Evolutionary conservation across 2,888 invertebrate genomes (phyloP).

Genomic region (Orthonychiurus folsomi): DNA sequence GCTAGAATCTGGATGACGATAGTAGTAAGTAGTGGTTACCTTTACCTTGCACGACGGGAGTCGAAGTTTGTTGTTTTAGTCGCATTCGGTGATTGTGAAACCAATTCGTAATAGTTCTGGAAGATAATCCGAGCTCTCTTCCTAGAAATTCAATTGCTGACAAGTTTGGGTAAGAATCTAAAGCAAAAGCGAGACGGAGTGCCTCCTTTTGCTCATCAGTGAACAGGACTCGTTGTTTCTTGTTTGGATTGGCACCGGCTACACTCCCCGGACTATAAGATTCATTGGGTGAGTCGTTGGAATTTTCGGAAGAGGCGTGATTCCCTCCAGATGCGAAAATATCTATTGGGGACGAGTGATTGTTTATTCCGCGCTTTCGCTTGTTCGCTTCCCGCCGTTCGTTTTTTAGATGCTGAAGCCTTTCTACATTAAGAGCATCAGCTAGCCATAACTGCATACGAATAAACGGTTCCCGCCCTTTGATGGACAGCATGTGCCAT

Average conservation of each 20-base stretch:
- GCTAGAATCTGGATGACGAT: no score
- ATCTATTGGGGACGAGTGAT: constrained; percentile 37
- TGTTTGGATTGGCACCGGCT: constrained; percentile 39
- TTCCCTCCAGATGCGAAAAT: constrained; percentile 38
- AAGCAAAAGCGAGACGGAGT: constrained; percentile 79
- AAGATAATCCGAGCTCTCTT: constrained; percentile 77
- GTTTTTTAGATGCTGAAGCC: constrained; percentile 80
- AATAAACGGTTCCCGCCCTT: constrained; percentile 92
- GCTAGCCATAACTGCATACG: constrained; percentile 95
- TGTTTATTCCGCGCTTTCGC: constrained; percentile 54
- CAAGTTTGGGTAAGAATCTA: constrained; percentile 95
- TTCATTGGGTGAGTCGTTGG: constrained; percentile 40
- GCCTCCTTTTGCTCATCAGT: constrained; percentile 98
- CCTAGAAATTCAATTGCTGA: constrained; percentile 93
- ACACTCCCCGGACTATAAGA: constrained; percentile 40
- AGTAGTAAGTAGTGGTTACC: background rate
- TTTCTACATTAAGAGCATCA: constrained; percentile 88
- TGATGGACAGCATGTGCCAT: constrained; percentile 98
- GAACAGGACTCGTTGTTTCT: constrained; percentile 62
- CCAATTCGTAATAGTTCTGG: constrained; percentile 98
- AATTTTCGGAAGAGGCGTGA: constrained; percentile 40
- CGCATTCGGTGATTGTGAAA: constrained; percentile 99
- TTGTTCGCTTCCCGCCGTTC: constrained; percentile 86
- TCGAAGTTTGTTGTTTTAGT: constrained; percentile 65
- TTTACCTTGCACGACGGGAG: constrained; percentile 38